phyloP scores from a whole-genome alignment of 2,888 invertebrate species.

The Phasia obesa region DNA sequence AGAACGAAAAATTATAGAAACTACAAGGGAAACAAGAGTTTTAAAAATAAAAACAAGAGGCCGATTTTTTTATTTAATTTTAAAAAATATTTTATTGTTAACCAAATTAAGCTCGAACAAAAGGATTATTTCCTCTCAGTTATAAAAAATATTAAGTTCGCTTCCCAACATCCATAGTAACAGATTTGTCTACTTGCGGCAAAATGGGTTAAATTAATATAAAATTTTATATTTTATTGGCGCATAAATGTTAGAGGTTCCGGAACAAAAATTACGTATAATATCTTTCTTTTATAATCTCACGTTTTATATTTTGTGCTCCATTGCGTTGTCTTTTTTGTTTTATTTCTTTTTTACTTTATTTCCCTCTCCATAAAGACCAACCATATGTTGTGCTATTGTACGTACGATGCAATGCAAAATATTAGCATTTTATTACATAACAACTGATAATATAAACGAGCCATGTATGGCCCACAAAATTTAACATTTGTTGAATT shows the following conservation, averaged over 20 bases:
- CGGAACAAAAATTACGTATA: slow-evolving; percentile 26
- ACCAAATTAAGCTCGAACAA: too few species aligned
- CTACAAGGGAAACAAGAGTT: too few species aligned
- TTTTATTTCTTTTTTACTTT: slow-evolving; percentile 10
- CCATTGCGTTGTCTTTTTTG: slow-evolving; percentile 15
- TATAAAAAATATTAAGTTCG: too few species aligned
- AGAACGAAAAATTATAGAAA: too few species aligned
- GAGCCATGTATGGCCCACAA: slow-evolving; percentile 37
- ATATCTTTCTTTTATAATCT: slow-evolving; percentile 64
- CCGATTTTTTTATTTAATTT: too few species aligned
- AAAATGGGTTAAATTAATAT: slow-evolving; percentile 13
- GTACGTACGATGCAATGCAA: slow-evolving; percentile 49
- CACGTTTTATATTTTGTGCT: slow-evolving; percentile 58
- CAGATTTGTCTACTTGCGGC: neutral
- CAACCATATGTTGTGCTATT: slow-evolving; percentile 25
- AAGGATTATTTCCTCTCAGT: too few species aligned
- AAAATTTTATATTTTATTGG: slow-evolving; percentile 61
- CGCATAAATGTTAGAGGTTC: slow-evolving; percentile 52
- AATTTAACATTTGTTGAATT: slow-evolving; percentile 22
- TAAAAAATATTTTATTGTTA: too few species aligned
- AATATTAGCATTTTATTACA: slow-evolving; percentile 62
- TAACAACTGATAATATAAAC: slow-evolving; percentile 55
- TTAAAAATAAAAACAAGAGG: too few species aligned
- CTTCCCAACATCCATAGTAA: neutral
- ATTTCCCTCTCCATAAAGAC: neutral